Evolutionary conservation across 2,888 invertebrate species (phyloP).

Genomic region (Clepsis dumicolana): DNA sequence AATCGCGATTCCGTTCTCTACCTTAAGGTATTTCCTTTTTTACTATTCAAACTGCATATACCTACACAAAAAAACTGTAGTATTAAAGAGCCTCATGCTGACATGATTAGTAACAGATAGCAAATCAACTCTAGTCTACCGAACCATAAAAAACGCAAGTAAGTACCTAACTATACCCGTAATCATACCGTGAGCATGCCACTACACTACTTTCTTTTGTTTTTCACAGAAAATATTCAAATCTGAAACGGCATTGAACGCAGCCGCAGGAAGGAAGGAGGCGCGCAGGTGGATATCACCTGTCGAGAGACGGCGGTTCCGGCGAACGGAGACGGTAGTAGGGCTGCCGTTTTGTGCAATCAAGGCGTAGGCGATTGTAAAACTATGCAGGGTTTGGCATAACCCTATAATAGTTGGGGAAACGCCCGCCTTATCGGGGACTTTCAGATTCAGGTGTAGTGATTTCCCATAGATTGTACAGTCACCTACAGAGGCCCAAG

Average conservation of each 20-base stretch:
- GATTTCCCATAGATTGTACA: not conserved
- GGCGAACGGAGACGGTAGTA: conserved; percentile 34
- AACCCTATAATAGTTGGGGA: not conserved
- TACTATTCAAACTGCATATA: too few relatives aligned
- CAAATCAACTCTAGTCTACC: too few relatives aligned
- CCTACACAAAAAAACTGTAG: too few relatives aligned
- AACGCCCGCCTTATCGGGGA: not conserved
- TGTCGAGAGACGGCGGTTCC: conserved; percentile 55
- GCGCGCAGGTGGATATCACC: conserved; percentile 69
- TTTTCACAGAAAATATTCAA: conserved; percentile 49
- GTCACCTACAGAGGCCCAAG: too few relatives aligned
- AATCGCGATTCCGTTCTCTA: conserved; percentile 51
- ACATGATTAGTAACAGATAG: too few relatives aligned
- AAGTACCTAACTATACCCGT: too few relatives aligned
- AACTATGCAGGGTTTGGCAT: not conserved
- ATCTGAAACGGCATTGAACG: conserved; percentile 58
- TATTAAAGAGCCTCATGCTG: too few relatives aligned
- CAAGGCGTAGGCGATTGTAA: not conserved
- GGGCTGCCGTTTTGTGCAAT: conserved; percentile 45
- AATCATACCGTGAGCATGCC: too few relatives aligned
- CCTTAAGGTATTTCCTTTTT: not conserved
- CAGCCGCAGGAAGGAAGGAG: conserved; percentile 69
- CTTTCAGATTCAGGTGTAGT: not conserved
- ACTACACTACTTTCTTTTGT: conserved; percentile 18
- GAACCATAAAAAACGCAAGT: too few relatives aligned